phyloP scores from a whole-genome alignment of 1,140 invertebrate genomes.

The Zaprionus ghesquierei region DNA sequence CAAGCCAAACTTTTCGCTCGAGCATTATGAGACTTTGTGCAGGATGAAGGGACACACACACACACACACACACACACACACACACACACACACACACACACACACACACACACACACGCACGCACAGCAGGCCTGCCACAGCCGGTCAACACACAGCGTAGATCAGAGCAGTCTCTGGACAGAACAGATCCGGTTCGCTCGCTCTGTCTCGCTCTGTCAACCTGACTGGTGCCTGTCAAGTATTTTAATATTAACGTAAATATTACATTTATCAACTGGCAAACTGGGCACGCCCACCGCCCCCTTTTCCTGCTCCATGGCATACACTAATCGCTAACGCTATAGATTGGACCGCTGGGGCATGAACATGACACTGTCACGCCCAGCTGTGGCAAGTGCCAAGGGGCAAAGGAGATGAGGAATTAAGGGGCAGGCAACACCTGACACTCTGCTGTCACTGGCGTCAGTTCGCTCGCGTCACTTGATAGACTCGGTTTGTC shows the following conservation, averaged over 20 bases:
- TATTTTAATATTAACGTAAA: slow-evolving; percentile 55
- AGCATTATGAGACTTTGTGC: slow-evolving; percentile 15
- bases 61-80: background rate
- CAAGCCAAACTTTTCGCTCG: slow-evolving; percentile 26
- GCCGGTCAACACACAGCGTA: slow-evolving; percentile 1
- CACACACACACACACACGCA: background rate
- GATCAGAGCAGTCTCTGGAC: background rate
- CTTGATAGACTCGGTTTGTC: slow-evolving; percentile 6
- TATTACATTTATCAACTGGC: slow-evolving; percentile 53
- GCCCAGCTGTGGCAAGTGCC: slow-evolving; percentile 23
- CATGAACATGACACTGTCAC: slow-evolving; percentile 17
- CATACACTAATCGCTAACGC: slow-evolving; percentile 6
- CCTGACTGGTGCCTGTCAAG: slow-evolving; percentile 36
- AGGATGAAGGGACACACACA: no score
- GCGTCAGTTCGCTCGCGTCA: slow-evolving; percentile 12
- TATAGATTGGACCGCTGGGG: background rate
- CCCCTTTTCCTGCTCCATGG: no score
- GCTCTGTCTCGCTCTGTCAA: slow-evolving; percentile 15
- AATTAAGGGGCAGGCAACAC: background rate
- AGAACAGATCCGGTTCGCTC: slow-evolving; percentile 15
- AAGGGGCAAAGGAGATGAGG: background rate
- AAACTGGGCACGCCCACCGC: background rate
- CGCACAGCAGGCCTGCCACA: background rate
- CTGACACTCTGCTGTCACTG: slow-evolving; percentile 7
- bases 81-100: background rate